phyloP scores from a whole-genome alignment of 1,140 invertebrate genomes.

The Augochlora pura region DNA sequence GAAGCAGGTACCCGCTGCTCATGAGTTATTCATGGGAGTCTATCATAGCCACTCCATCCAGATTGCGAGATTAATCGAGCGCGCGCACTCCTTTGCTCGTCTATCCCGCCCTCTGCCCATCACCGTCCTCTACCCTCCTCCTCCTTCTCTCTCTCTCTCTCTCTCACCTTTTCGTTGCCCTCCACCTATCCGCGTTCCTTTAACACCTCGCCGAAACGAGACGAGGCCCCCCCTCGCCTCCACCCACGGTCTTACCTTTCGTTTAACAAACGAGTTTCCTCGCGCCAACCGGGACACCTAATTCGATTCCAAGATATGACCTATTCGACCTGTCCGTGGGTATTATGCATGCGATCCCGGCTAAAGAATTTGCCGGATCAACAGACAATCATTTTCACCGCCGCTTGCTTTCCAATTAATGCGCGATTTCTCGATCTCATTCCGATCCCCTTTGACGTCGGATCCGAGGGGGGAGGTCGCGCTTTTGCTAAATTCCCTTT shows the following conservation, averaged over 20 bases:
- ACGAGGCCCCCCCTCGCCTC: background rate
- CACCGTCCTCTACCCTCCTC: constrained; percentile 39
- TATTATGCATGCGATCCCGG: background rate
- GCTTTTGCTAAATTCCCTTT: too few species aligned
- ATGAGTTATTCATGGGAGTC: constrained; percentile 78
- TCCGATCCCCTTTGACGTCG: too few species aligned
- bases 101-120: constrained; percentile 39
- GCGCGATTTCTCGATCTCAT: background rate
- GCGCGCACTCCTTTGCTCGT: constrained; percentile 71
- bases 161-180: constrained; percentile 54
- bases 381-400: background rate
- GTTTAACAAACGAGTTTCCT: constrained; percentile 48
- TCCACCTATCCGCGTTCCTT: constrained; percentile 36
- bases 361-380: background rate
- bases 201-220: constrained; percentile 46
- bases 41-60: constrained; percentile 78
- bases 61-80: constrained; percentile 79
- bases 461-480: too few species aligned
- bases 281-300: constrained; percentile 21
- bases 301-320: constrained; percentile 37
- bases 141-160: too few species aligned
- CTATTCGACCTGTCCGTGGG: background rate
- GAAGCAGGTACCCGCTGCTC: constrained; percentile 71
- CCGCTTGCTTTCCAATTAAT: background rate
- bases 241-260: background rate